Evolutionary conservation across 2,113 vertebrate species (phyloP).

Genomic region (Xenotilapia longispinis): DNA sequence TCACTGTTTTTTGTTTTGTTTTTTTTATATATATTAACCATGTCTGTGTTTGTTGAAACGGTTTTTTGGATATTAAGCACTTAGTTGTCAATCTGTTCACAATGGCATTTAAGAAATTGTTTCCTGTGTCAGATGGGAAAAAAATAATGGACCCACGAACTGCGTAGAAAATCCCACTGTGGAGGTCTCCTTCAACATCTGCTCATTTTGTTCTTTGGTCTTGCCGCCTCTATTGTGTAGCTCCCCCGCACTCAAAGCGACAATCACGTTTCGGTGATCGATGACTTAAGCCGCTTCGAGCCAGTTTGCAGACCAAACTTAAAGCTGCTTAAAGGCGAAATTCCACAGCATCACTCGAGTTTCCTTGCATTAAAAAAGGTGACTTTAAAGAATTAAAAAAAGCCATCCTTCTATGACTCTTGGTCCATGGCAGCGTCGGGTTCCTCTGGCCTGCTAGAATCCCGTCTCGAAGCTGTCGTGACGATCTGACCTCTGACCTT

Average conservation of each 20-base stretch:
- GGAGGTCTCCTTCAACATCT: slow-evolving; percentile 20
- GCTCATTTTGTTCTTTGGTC: slow-evolving; percentile 2
- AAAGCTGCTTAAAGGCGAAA: slow-evolving; percentile 49
- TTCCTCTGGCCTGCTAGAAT: background rate
- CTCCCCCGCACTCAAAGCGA: slow-evolving; percentile 42
- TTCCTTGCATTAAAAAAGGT: slow-evolving; percentile 10
- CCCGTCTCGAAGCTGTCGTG: slow-evolving; percentile 35
- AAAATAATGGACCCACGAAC: slow-evolving; percentile 9
- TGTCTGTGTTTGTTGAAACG: slow-evolving; percentile 63
- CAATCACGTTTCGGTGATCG: slow-evolving; percentile 55
- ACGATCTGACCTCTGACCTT: slow-evolving; percentile 50
- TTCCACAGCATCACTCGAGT: slow-evolving; percentile 16
- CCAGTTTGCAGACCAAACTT: slow-evolving; percentile 19
- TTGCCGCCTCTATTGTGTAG: slow-evolving; percentile 16
- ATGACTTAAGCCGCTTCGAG: slow-evolving; percentile 19
- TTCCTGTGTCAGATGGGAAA: slow-evolving; percentile 4
- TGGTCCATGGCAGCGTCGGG: background rate
- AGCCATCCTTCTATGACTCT: slow-evolving; percentile 50
- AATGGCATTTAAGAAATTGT: slow-evolving; percentile 44
- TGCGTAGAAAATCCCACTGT: slow-evolving; percentile 3
- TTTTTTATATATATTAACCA: slow-evolving; percentile 51
- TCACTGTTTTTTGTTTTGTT: slow-evolving; percentile 52
- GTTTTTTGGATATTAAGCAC: slow-evolving; percentile 69
- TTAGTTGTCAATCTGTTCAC: slow-evolving; percentile 61
- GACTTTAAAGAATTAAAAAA: slow-evolving; percentile 9